These are phyloP conservation scores for Anser brachyrhynchus DNA, from an alignment of 2,113 vertebrate species.

Conservation along the genomic window DNA sequence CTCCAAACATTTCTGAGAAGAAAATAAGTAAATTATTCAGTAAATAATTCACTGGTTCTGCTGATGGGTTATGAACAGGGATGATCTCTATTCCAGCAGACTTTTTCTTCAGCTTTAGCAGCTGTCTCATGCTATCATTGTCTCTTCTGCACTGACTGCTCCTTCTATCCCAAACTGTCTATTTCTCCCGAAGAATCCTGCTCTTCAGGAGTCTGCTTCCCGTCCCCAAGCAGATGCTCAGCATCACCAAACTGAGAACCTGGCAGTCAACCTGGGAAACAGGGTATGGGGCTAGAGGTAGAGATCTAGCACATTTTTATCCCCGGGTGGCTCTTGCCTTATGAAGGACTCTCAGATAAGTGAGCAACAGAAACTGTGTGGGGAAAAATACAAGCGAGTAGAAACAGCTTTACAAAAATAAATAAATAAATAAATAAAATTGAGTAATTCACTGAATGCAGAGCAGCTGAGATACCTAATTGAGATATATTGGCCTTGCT, in stretches of 20 bases:
- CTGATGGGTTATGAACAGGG: rapidly evolving
- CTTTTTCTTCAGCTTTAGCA: not conserved
- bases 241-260: not conserved
- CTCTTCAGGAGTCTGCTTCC: not conserved
- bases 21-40: not conserved
- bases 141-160: not conserved
- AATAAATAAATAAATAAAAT: too few species aligned
- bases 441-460: not conserved
- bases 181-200: not conserved
- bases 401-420: not conserved
- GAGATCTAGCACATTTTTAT: not conserved
- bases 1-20: not conserved
- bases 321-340: not conserved
- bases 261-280: not conserved
- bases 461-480: not conserved
- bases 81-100: not conserved
- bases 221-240: not conserved
- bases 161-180: not conserved
- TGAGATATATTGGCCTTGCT: not conserved
- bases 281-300: not conserved
- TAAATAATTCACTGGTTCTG: not conserved
- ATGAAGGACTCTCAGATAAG: not conserved
- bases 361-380: not conserved
- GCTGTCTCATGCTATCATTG: not conserved
- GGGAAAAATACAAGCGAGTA: not conserved